These are phyloP conservation scores for Hyalella azteca DNA, from an alignment of 2,888 invertebrate species.

Conservation along the genomic window DNA sequence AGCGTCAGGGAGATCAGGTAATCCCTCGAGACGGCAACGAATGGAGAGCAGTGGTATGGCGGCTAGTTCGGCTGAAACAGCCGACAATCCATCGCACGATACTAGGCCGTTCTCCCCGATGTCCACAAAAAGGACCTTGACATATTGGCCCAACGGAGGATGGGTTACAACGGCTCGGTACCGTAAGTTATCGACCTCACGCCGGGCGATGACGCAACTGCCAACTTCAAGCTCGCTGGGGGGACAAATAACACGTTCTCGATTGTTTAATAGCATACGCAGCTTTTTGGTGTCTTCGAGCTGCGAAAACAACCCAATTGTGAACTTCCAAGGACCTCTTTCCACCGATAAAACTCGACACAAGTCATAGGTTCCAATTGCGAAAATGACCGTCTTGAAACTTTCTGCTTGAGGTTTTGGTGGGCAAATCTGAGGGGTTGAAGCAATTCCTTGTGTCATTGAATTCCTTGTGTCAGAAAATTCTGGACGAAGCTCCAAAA, in stretches of 20 bases:
- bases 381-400: neutral
- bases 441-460: too few relatives aligned
- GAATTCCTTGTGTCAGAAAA: too few relatives aligned
- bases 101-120: neutral
- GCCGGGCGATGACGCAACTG: neutral
- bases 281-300: neutral
- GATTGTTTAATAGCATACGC: neutral
- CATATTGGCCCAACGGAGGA: neutral
- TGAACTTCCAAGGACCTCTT: constrained; percentile 17
- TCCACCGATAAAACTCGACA: neutral
- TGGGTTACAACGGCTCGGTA: neutral
- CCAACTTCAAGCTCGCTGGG: neutral
- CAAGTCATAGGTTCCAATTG: neutral
- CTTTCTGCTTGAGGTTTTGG: neutral
- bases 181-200: neutral
- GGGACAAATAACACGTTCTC: neutral
- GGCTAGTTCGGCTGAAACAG: neutral
- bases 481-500: too few relatives aligned
- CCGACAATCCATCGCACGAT: neutral
- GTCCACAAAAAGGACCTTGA: neutral
- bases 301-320: neutral
- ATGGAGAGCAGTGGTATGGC: neutral
- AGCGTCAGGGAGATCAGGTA: neutral
- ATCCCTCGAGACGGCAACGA: neutral
- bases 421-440: too few relatives aligned